Evolutionary conservation across 2,797 vertebrate species (phyloP).

Genomic region (Gallinago stenura): DNA sequence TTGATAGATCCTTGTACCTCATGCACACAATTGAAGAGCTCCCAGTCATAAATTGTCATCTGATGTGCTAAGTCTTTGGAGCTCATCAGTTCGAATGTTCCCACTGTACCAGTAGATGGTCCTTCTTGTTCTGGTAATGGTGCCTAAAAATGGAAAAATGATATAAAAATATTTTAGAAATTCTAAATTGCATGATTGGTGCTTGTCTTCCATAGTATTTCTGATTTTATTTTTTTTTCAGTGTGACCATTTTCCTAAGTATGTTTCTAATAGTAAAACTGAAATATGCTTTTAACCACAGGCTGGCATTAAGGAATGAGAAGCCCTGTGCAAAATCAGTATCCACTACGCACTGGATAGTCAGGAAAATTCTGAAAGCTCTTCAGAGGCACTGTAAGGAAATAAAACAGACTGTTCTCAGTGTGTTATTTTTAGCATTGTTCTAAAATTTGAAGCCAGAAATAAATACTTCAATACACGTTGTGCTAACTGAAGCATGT

Average conservation of each 20-base stretch:
- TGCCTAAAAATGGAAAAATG: conserved; percentile 78
- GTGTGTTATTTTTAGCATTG: conserved; percentile 44
- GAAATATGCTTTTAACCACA: conserved; percentile 16
- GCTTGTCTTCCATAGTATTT: neutral
- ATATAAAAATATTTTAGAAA: neutral
- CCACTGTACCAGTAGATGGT: conserved; percentile 87
- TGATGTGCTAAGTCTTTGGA: conserved; percentile 97
- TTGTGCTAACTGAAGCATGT: conserved; percentile 15
- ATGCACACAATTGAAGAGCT: conserved; percentile 97
- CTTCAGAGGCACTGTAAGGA: conserved; percentile 13
- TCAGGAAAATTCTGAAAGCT: neutral
- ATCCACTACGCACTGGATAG: neutral
- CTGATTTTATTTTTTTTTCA: neutral
- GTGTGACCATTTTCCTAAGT: neutral
- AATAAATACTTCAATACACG: neutral
- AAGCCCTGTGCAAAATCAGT: neutral
- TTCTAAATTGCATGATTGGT: neutral
- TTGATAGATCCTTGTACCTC: conserved; percentile 83
- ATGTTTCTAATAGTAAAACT: neutral
- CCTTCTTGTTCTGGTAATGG: conserved; percentile 95
- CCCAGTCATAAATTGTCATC: conserved; percentile 97
- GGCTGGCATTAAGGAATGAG: neutral
- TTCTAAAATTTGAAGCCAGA: conserved; percentile 40
- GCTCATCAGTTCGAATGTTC: conserved; percentile 96
- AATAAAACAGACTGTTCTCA: conserved; percentile 15